Evolutionary conservation across 2,113 vertebrate genomes (phyloP).

Genomic region (Plotosus lineatus): DNA sequence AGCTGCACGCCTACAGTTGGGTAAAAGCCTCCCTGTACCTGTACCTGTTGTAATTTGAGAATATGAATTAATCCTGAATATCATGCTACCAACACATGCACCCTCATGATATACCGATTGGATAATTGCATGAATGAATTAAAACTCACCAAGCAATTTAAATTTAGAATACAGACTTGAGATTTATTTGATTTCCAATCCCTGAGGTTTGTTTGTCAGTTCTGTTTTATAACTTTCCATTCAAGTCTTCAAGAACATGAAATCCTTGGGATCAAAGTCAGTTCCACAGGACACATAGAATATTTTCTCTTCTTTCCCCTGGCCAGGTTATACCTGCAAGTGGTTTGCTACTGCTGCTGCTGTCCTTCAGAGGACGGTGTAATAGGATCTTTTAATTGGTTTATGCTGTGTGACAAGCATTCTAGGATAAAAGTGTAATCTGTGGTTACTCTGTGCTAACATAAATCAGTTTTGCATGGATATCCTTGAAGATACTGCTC

Average conservation of each 20-base stretch:
- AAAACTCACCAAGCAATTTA: background rate
- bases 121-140: background rate
- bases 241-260: background rate
- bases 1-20: too few species aligned
- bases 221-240: background rate
- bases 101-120: background rate
- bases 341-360: slow-evolving; percentile 3
- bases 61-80: too few species aligned
- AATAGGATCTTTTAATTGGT: slow-evolving; percentile 56
- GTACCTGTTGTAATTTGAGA: too few species aligned
- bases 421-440: slow-evolving; percentile 47
- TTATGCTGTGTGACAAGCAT: slow-evolving; percentile 41
- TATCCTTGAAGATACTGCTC: slow-evolving; percentile 36
- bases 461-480: slow-evolving; percentile 52
- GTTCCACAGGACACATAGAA: background rate
- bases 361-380: slow-evolving; percentile 36
- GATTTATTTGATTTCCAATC: background rate
- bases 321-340: background rate
- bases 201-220: background rate
- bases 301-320: background rate
- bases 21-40: too few species aligned
- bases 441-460: slow-evolving; percentile 52
- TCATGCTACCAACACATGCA: background rate
- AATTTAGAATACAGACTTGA: background rate
- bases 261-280: background rate